These are phyloP conservation scores for Oscheius sp. DNA, from an alignment of 2,888 invertebrate genomes.

Conservation along the genomic window DNA sequence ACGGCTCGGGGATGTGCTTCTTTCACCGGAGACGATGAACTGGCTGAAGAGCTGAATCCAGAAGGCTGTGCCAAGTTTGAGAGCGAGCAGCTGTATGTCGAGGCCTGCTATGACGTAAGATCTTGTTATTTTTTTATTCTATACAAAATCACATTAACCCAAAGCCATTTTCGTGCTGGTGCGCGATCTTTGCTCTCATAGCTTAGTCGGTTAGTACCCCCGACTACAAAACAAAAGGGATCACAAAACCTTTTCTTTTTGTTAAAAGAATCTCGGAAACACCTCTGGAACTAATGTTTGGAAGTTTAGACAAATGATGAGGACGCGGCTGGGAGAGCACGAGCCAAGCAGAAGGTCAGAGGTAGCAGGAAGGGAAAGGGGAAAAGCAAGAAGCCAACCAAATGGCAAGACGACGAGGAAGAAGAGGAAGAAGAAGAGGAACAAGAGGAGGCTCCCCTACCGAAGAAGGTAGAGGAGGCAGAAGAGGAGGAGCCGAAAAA, in stretches of 20 bases:
- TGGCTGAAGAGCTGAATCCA: constrained; percentile 69
- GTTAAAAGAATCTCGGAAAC: no score
- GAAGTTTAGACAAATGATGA: constrained; percentile 61
- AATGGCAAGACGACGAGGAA: constrained; percentile 27
- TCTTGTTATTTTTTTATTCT: not conserved
- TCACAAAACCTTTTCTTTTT: no score
- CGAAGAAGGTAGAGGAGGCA: constrained; percentile 45
- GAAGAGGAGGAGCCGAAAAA: constrained; percentile 51
- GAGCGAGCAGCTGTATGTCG: constrained; percentile 63
- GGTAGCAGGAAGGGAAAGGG: not conserved
- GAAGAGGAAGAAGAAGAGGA: constrained; percentile 40
- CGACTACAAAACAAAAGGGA: no score
- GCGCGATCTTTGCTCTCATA: no score
- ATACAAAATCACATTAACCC: no score
- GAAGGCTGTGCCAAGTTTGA: constrained; percentile 69
- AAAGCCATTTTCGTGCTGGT: no score
- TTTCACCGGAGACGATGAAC: constrained; percentile 61
- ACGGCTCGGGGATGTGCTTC: constrained; percentile 66
- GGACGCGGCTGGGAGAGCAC: constrained; percentile 61
- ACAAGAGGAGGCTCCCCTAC: constrained; percentile 29
- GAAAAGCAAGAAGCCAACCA: constrained; percentile 3
- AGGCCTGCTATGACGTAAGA: constrained; percentile 61
- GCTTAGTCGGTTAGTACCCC: no score
- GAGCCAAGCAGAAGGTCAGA: constrained; percentile 57
- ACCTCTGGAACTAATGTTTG: no score